Evolutionary conservation across 2,113 vertebrate species (phyloP).

Genomic region (Syngnathus floridae): DNA sequence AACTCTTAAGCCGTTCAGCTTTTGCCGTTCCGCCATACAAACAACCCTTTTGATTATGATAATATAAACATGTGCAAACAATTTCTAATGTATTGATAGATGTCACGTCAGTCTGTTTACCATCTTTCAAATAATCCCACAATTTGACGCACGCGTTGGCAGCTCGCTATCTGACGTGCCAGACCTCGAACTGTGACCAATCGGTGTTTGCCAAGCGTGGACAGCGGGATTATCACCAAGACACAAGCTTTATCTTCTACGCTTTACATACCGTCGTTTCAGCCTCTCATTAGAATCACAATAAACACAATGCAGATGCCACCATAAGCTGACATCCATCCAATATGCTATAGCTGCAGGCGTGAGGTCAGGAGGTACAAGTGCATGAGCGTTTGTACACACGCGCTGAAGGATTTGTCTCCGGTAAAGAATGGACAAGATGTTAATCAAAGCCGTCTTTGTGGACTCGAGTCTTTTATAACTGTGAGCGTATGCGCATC

Average conservation of each 20-base stretch:
- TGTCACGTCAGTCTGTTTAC: background rate
- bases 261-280: constrained; percentile 60
- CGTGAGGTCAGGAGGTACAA: constrained; percentile 38
- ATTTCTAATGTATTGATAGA: background rate
- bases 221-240: constrained; percentile 58
- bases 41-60: background rate
- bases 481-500: constrained; percentile 19
- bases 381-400: constrained; percentile 16
- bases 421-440: constrained; percentile 37
- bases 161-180: constrained; percentile 62
- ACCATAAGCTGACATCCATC: constrained; percentile 60
- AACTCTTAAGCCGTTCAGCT: background rate
- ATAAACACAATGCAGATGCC: constrained; percentile 53
- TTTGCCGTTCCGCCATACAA: background rate
- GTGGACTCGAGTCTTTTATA: constrained; percentile 46
- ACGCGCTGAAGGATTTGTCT: constrained; percentile 24
- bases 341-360: constrained; percentile 53
- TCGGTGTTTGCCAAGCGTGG: constrained; percentile 44
- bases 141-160: constrained; percentile 17
- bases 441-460: constrained; percentile 61
- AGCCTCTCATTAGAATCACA: constrained; percentile 67
- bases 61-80: background rate
- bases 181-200: constrained; percentile 63
- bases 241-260: constrained; percentile 46
- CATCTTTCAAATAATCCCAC: constrained; percentile 8